Conservation (phyloP, 1,140 invertebrate genomes). For the Teleogryllus occipitalis region DNA sequence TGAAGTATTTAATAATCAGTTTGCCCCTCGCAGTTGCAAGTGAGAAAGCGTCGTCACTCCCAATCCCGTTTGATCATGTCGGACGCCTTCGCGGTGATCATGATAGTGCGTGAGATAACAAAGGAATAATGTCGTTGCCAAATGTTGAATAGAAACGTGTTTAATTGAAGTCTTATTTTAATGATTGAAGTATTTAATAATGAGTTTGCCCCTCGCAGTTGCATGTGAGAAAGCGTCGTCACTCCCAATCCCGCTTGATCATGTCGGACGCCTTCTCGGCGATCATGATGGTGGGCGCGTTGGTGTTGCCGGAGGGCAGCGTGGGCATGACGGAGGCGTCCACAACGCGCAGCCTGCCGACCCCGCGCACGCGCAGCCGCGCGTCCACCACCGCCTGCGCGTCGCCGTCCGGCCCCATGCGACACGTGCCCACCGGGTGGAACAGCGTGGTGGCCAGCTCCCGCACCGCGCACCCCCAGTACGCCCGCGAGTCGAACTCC, state of each 20-base stretch:
- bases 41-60: too few relatives aligned
- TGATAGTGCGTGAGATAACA: too few relatives aligned
- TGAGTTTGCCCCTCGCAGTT: too few relatives aligned
- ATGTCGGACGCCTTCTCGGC: slow-evolving; percentile 19
- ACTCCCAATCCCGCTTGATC: slow-evolving; percentile 14
- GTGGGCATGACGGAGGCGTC: slow-evolving; percentile 23
- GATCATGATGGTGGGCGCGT: slow-evolving; percentile 20
- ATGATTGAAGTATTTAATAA: too few relatives aligned
- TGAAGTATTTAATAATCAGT: too few relatives aligned
- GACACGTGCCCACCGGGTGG: slow-evolving; percentile 21
- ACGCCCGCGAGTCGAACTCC: slow-evolving; percentile 42
- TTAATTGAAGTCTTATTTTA: too few relatives aligned
- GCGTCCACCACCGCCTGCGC: slow-evolving; percentile 16
- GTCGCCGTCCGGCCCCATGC: slow-evolving; percentile 18
- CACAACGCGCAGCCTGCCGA: slow-evolving; percentile 15
- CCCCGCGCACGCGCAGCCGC: slow-evolving; percentile 15
- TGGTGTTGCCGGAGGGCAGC: slow-evolving; percentile 15
- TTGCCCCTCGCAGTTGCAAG: too few relatives aligned
- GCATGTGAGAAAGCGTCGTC: too few relatives aligned
- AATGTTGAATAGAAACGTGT: too few relatives aligned
- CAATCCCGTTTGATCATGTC: too few relatives aligned
- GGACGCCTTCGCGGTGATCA: too few relatives aligned
- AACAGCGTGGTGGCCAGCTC: slow-evolving; percentile 31
- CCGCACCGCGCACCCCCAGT: slow-evolving; percentile 55
- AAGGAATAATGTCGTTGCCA: too few relatives aligned